Conservation (phyloP, 1,140 invertebrate genomes). For the Panonychus citri region DNA sequence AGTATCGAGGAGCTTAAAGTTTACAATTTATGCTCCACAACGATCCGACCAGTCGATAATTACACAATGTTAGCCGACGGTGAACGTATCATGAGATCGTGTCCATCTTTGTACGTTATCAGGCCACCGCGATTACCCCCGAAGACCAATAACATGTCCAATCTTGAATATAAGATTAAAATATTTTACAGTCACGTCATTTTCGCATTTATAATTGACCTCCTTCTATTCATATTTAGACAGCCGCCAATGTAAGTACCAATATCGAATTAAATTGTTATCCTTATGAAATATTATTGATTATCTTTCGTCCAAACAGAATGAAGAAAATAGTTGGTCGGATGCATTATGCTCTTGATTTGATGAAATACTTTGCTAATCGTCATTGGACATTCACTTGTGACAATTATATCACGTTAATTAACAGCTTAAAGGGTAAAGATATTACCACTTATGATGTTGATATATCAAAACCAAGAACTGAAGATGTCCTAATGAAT, state of each 20-base stretch:
- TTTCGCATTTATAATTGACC: constrained; percentile 8
- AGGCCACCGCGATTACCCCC: neutral
- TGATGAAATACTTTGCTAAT: neutral
- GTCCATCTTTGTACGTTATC: neutral
- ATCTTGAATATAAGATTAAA: neutral
- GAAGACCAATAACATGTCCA: neutral
- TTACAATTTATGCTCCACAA: neutral
- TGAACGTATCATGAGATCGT: neutral
- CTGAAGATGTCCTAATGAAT: too few species aligned
- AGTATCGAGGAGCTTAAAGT: neutral
- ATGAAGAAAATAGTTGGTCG: neutral
- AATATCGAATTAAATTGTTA: neutral
- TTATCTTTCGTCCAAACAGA: neutral
- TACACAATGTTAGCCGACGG: neutral
- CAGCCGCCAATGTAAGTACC: neutral
- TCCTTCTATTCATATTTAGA: constrained; percentile 1
- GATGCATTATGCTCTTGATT: neutral
- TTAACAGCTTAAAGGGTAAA: too few species aligned
- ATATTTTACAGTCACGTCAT: constrained; percentile 7
- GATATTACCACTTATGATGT: too few species aligned
- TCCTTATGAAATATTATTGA: neutral
- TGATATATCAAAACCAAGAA: too few species aligned
- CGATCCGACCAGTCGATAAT: neutral
- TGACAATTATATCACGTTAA: neutral
- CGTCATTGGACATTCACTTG: neutral